These are phyloP conservation scores for Antedon mediterranea DNA, from an alignment of 53 echinoderm and acorn worm genomes.

Conservation along the genomic window DNA sequence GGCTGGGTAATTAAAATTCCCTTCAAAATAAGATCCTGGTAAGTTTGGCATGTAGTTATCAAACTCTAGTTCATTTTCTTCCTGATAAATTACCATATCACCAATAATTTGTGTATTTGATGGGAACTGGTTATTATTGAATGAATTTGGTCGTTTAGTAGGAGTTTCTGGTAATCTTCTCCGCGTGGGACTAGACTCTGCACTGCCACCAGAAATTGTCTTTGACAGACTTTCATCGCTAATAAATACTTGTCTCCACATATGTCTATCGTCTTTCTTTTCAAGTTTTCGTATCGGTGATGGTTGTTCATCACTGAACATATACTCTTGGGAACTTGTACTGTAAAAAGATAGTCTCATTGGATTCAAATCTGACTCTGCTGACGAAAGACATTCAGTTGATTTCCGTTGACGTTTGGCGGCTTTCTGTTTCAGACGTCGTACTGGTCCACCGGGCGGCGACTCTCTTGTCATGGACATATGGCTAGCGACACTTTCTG, in stretches of 20 bases:
- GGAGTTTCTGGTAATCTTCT: slow-evolving; percentile 60
- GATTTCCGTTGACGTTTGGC: background rate
- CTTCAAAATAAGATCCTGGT: slow-evolving; percentile 62
- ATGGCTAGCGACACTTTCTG: background rate
- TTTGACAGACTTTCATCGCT: slow-evolving; percentile 82
- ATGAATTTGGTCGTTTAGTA: slow-evolving; percentile 13
- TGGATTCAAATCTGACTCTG: background rate
- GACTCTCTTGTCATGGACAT: background rate
- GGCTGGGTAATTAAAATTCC: background rate
- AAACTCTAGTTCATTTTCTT: slow-evolving; percentile 70
- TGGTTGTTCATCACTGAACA: slow-evolving; percentile 13
- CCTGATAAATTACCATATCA: slow-evolving; percentile 43
- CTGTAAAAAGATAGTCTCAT: background rate
- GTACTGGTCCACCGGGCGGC: background rate
- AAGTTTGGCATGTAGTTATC: slow-evolving; percentile 66
- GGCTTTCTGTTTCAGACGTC: background rate
- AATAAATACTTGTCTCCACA: slow-evolving; percentile 71
- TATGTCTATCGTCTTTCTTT: slow-evolving; percentile 53
- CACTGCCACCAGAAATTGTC: slow-evolving; percentile 39
- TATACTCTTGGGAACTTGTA: background rate
- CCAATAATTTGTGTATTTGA: slow-evolving; percentile 13
- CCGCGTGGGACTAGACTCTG: slow-evolving; percentile 30
- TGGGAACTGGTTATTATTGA: background rate
- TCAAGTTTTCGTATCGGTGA: slow-evolving; percentile 57
- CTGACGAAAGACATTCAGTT: background rate